Evolutionary conservation across 2,113 vertebrate species (phyloP).

Genomic region (Rafetus swinhoei): DNA sequence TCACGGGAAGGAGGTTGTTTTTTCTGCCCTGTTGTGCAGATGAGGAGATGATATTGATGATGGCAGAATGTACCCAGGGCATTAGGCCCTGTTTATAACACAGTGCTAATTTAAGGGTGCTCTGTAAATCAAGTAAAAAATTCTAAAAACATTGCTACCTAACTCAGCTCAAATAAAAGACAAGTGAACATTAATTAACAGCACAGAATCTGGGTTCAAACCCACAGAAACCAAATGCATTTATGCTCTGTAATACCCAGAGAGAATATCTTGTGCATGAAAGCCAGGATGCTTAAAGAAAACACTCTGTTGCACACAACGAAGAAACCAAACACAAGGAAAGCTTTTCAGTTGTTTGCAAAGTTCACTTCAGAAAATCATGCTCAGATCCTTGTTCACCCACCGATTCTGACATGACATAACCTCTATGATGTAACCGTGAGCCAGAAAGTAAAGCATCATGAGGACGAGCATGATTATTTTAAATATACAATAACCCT

Average conservation of each 20-base stretch:
- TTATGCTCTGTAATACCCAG: slow-evolving; percentile 52
- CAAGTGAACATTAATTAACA: slow-evolving; percentile 17
- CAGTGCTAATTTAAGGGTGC: not conserved
- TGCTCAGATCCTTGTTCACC: slow-evolving; percentile 63
- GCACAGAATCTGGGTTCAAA: slow-evolving; percentile 38
- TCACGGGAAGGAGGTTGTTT: not conserved
- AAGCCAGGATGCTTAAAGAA: slow-evolving; percentile 70
- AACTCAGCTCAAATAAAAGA: not conserved
- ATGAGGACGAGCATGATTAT: slow-evolving; percentile 28
- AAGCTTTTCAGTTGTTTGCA: slow-evolving; percentile 75
- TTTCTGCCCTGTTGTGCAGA: not conserved
- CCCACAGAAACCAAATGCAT: slow-evolving; percentile 54
- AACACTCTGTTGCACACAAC: slow-evolving; percentile 69
- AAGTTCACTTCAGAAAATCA: slow-evolving; percentile 69
- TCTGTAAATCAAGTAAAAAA: not conserved
- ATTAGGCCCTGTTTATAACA: not conserved
- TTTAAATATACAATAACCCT: slow-evolving; percentile 32
- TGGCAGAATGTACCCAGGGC: not conserved
- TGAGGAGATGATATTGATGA: slow-evolving; percentile 12
- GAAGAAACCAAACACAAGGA: slow-evolving; percentile 69
- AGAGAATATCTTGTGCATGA: slow-evolving; percentile 60
- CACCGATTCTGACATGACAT: slow-evolving; percentile 23
- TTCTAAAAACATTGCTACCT: not conserved
- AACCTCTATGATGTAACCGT: slow-evolving; percentile 20
- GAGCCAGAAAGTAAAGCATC: not conserved